phyloP scores from a whole-genome alignment of 2,888 invertebrate genomes.

The Atethmia centrago region DNA sequence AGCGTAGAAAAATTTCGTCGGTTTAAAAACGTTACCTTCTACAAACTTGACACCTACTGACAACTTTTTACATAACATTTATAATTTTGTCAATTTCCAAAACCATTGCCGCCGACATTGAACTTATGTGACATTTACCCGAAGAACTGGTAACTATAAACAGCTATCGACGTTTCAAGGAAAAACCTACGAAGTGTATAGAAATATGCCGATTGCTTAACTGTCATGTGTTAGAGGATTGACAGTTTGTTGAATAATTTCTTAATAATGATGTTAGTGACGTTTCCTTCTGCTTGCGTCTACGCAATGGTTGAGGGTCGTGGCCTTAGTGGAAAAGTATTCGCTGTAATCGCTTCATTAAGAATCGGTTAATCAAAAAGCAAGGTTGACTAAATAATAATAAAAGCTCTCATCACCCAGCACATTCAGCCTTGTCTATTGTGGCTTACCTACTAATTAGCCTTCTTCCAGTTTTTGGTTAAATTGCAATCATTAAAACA shows the following conservation, averaged over 20 bases:
- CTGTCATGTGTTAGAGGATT: slow-evolving; percentile 36
- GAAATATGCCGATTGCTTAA: slow-evolving; percentile 43
- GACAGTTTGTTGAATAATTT: slow-evolving; percentile 47
- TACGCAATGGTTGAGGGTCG: slow-evolving; percentile 14
- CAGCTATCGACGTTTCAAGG: slow-evolving; percentile 62
- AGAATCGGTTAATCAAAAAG: slow-evolving; percentile 15
- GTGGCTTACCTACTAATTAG: background rate
- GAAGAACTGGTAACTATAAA: slow-evolving; percentile 44
- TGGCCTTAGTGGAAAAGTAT: slow-evolving; percentile 12
- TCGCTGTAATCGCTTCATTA: background rate
- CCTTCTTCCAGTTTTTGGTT: background rate
- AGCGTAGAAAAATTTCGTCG: background rate
- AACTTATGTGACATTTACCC: slow-evolving; percentile 66
- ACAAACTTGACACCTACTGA: background rate
- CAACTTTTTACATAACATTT: slow-evolving; percentile 13
- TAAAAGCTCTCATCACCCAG: background rate
- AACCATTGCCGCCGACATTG: slow-evolving; percentile 68
- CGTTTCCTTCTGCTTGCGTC: background rate
- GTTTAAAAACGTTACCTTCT: background rate
- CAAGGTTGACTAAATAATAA: background rate
- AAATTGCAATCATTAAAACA: too few relatives aligned
- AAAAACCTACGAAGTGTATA: slow-evolving; percentile 44
- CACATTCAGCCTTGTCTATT: background rate
- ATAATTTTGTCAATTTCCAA: slow-evolving; percentile 55
- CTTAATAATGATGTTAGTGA: slow-evolving; percentile 17